Evolutionary conservation across 2,113 vertebrate genomes (phyloP), one percentile per base, ranked within the genome.

Genomic region (Pyrgilauda ruficollis): DNA sequence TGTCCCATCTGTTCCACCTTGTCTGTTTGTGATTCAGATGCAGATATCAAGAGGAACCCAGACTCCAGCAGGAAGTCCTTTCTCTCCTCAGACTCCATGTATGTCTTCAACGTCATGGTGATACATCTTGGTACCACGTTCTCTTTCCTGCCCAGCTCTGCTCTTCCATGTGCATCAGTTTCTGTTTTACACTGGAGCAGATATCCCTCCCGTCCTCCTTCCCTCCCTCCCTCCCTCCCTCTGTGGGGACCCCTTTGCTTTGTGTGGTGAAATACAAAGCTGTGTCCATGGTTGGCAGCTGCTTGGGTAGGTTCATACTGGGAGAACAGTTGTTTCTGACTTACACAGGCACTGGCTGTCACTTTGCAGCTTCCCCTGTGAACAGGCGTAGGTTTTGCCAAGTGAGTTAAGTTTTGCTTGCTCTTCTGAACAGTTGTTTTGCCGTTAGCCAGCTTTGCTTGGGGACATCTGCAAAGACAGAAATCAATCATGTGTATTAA

Each of bases 31-130:
- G 58, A 62, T 97, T 75, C 97, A 99, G 99, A 99, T 98, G 98
- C 98, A 75, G 99, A 99, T 92, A 98, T 99, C 97, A 99, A 98
- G 96, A 98, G 98, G 93, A 98, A 94, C 37, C 92, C 97, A 9
- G 97, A 97, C 30, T 98, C 97, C 74, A 96, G 85, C 96, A 98
- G 97, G 84, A 98, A 97, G 81, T 98, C 98, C 31, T 98, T 98
- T 89, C 96, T 98, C 63, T 98, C 98, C 86, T 98, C 99, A 0
- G 98, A 99, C 21, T 98, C 98, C 79, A 96, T 98, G 99, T 99
- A 97, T 88, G 99, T 98, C 52, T 83, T 62, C 5, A 4, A 8
- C 24, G 27, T 81, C 0, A 2, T 59, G 66, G 19, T 1, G 0
- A 52, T 24, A 26, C 26, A 72, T 75, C 53, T 89, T 93, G 94